Base-by-base conservation (phyloP, 1,140 invertebrate species). In the Brachystomella parvula region DNA sequence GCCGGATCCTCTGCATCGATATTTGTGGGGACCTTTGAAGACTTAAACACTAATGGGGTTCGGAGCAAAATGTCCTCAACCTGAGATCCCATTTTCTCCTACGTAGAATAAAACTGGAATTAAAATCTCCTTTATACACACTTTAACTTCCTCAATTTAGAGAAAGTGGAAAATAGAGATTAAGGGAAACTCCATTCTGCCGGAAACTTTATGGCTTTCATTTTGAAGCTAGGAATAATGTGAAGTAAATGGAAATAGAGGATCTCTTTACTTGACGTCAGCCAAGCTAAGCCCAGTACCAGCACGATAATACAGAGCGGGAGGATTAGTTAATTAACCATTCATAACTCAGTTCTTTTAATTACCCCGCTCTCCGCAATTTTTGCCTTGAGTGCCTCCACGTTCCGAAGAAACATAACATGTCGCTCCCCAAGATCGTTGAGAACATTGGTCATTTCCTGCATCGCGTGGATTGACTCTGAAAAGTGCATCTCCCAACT, bases 11-110 rank as follows among this genome's bases (percentile, higher is more conserved):
- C 81, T 39, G 78, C 78, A 62, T 84, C 82, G 28, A 85, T 75
- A 73, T 82, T 76, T n/a, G 82, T 79, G n/a, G 85, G 83, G 24
- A 84, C 82, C 74, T 85, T 86, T 33, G 83, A 83, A 9, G 85
- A 85, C 70, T 84, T 84, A 64, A 91, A 84, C 33, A 84, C 82
- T 2, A 91, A 78, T 0, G 89, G 89, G 0, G 86, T 87, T 69
- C 84, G 82, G 21, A 82, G 78, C 33, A 89, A 76, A 1, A 87
- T 83, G 21, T 81, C 79, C 57, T 83, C 78, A 6, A 90, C 85
- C 76, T 86, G 84, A 24, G 82, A 78, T 24, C 81, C 79, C 15
- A 90, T 83, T 76, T 86, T 85, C 61, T 86, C 82, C 81, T 89
- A 79, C 64, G 49, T 58, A 67, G 56, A 57, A 60, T 3, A 63